These are phyloP conservation scores for Oryzias javanicus DNA, from an alignment of 2,113 vertebrate species.

Conservation along the genomic window DNA sequence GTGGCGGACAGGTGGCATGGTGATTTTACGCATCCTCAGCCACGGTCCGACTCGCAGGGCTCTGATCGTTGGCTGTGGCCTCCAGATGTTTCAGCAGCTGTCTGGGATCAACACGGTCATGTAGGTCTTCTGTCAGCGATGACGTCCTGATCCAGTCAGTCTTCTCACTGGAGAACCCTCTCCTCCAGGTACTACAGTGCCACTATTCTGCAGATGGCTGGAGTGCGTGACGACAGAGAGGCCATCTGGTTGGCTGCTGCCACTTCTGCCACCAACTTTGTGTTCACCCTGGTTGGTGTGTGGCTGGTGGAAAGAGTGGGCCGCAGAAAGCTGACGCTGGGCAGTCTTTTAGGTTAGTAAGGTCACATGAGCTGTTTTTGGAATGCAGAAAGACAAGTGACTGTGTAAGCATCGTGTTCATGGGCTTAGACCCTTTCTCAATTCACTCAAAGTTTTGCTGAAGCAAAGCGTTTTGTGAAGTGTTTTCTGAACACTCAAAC, in stretches of 20 bases:
- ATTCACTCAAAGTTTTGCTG: no score
- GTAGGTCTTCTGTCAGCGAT: slow-evolving; percentile 76
- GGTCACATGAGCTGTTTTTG: not conserved
- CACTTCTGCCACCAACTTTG: slow-evolving; percentile 94
- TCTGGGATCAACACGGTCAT: slow-evolving; percentile 99
- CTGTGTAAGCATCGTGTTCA: no score
- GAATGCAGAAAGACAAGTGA: not conserved
- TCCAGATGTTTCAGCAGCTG: slow-evolving; percentile 98
- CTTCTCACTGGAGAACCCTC: not conserved
- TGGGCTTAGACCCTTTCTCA: no score
- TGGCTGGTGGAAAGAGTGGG: slow-evolving; percentile 95
- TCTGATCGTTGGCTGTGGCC: slow-evolving; percentile 90
- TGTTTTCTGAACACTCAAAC: no score
- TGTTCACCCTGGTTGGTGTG: slow-evolving; percentile 91
- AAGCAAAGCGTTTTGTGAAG: no score
- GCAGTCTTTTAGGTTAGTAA: slow-evolving; percentile 86
- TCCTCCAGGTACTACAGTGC: slow-evolving; percentile 94
- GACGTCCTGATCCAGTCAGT: not conserved
- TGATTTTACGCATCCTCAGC: slow-evolving; percentile 88
- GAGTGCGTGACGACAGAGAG: slow-evolving; percentile 86
- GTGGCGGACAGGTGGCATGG: slow-evolving; percentile 74
- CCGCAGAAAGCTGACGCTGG: slow-evolving; percentile 89
- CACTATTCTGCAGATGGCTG: slow-evolving; percentile 98
- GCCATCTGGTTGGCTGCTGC: slow-evolving; percentile 94
- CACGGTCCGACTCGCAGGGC: slow-evolving; percentile 88